Evolutionary conservation across 92 coral and sea anemone genomes (phyloP), one percentile per base, ranked within the genome.

Genomic region (Palythoa caribaeorum): DNA sequence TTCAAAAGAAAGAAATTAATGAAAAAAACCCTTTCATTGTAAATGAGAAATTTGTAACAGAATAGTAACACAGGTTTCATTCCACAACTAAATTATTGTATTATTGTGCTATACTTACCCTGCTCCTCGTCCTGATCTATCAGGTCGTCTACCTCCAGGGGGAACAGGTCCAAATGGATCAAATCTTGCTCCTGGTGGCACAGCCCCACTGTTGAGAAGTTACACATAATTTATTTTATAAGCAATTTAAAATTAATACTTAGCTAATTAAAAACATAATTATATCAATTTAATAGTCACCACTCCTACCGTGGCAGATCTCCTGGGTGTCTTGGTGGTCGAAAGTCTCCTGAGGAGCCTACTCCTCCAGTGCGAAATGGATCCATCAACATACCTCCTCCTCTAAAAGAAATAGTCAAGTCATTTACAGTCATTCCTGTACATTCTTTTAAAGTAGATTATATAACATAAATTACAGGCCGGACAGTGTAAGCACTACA

Each of bases 151-250:
- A 0, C 98, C 97, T 48, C 94, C 94, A 19, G 96, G 97, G 15
- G 97, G 96, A 14, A 91, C 95, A 28, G 99, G 99, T 12, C 99
- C 99, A 89, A 97, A 97, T 63, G 99, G 99, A 83, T 97, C 99
- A 92, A 97, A 97, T 66, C 99, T 76, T 48, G 99, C 99, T 53
- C 98, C 99, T 5, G 99, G 99, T 13, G 99, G 99, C 19, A 97
- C 95, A 38, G 98, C 94, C 37, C 99, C 98, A 71, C 99, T 97
- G 75, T 76, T 69, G 38, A 71, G 28, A 53, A 3, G 8, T 44
- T 44, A 44, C 50, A 44, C 7, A 4, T 44, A 44, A 44, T 44
- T 44, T 44, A 44, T 4, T 44, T 44, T 44, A 1, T 2, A 4
- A 44, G 50, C 50, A 44, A 4, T 44, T 44, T 44, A 44, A 44